phyloP scores from a whole-genome alignment of 2,888 invertebrate genomes.

The Ephialtes manifestator region DNA sequence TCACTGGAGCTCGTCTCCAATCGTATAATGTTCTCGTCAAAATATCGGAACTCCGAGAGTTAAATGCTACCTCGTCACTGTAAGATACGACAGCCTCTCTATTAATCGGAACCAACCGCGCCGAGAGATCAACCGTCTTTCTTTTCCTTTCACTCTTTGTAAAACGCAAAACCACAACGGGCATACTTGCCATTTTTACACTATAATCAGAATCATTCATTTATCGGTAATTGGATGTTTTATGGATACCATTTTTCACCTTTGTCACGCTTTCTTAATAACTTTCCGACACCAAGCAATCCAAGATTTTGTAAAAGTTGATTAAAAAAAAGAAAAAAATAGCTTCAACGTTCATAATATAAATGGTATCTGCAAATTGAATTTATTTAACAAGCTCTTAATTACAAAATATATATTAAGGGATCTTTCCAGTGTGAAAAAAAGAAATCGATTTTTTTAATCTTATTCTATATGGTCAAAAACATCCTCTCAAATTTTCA shows the following conservation, averaged over 20 bases:
- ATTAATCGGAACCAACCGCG: slow-evolving; percentile 33
- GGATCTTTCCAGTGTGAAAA: too few species aligned
- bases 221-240: slow-evolving; percentile 6
- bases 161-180: slow-evolving; percentile 26
- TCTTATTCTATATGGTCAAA: too few species aligned
- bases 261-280: slow-evolving; percentile 10
- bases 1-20: slow-evolving; percentile 62
- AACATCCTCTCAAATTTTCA: too few species aligned
- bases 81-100: slow-evolving; percentile 76
- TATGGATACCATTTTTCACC: slow-evolving; percentile 1
- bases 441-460: too few species aligned
- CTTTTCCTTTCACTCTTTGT: slow-evolving; percentile 22
- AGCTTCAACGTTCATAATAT: neutral
- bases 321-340: neutral
- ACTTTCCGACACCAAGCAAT: neutral
- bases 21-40: slow-evolving; percentile 79
- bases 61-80: slow-evolving; percentile 80
- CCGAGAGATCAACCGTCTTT: slow-evolving; percentile 30
- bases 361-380: neutral
- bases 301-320: neutral
- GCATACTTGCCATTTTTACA: slow-evolving; percentile 15
- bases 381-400: neutral
- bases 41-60: slow-evolving; percentile 65
- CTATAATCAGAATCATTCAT: slow-evolving; percentile 13
- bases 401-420: neutral